phyloP scores from a whole-genome alignment of 2,797 vertebrate species.

The Manis crassicaudata region DNA sequence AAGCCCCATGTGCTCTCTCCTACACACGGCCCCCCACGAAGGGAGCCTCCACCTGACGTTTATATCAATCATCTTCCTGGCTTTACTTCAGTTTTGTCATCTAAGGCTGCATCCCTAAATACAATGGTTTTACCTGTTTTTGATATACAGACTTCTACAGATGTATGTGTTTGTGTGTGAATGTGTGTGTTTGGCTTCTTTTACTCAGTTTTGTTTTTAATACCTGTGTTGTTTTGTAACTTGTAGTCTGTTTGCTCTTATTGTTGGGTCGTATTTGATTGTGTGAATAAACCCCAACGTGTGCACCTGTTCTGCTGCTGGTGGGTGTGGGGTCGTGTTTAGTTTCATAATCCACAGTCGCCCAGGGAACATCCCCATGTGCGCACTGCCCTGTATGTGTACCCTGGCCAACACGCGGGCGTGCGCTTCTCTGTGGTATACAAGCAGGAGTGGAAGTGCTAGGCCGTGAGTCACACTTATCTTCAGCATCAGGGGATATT shows the following conservation, averaged over 20 bases:
- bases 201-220: neutral
- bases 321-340: neutral
- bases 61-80: neutral
- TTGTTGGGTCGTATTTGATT: neutral
- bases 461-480: neutral
- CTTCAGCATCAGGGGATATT: neutral
- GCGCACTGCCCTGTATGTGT: neutral
- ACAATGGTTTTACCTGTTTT: neutral
- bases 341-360: neutral
- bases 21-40: neutral
- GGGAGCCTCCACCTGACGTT: neutral
- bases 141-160: neutral
- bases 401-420: neutral
- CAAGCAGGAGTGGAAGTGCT: neutral
- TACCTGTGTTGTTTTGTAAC: neutral
- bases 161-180: neutral
- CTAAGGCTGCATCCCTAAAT: neutral
- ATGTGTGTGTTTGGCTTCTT: neutral
- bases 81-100: neutral
- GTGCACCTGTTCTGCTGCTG: neutral
- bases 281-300: neutral
- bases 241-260: neutral
- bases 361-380: neutral
- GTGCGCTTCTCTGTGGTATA: neutral
- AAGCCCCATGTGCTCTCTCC: neutral